Conservation (phyloP, 2,113 vertebrate genomes). For the Telmatochromis sp. region DNA sequence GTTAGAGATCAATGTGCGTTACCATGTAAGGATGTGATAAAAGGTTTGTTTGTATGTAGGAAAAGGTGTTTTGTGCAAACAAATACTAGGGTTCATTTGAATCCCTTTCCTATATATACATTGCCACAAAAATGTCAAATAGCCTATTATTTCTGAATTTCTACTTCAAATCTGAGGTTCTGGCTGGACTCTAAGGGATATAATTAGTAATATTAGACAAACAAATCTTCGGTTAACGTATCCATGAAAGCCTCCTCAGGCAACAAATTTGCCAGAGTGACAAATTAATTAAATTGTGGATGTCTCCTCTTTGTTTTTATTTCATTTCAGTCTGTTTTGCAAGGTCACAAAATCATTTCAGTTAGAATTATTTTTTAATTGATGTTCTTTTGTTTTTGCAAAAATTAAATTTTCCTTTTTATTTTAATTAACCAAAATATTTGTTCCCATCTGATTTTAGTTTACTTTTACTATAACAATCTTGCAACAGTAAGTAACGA, state of each 20-base stretch:
- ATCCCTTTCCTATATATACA: not conserved
- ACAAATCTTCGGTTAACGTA: not conserved
- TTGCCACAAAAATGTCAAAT: not conserved
- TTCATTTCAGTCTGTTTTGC: not conserved
- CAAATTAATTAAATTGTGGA: not conserved
- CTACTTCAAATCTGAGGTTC: not conserved
- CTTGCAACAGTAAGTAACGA: not conserved
- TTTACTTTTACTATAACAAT: not conserved
- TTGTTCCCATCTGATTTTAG: not conserved
- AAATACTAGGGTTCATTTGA: not conserved
- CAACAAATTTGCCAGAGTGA: not conserved
- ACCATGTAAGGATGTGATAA: not conserved
- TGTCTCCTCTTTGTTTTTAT: not conserved
- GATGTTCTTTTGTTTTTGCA: not conserved
- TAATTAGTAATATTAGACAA: not conserved
- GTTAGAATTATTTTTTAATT: not conserved
- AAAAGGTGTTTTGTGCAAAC: not conserved
- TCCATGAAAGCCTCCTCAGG: not conserved
- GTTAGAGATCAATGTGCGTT: not conserved
- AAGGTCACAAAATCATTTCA: not conserved
- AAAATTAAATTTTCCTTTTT: not conserved
- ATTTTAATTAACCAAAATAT: not conserved
- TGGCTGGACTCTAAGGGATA: not conserved
- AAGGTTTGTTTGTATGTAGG: not conserved
- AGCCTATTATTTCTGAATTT: not conserved